These are phyloP conservation scores for Polietes domitor DNA, from an alignment of 2,888 invertebrate genomes.

Conservation along the genomic window DNA sequence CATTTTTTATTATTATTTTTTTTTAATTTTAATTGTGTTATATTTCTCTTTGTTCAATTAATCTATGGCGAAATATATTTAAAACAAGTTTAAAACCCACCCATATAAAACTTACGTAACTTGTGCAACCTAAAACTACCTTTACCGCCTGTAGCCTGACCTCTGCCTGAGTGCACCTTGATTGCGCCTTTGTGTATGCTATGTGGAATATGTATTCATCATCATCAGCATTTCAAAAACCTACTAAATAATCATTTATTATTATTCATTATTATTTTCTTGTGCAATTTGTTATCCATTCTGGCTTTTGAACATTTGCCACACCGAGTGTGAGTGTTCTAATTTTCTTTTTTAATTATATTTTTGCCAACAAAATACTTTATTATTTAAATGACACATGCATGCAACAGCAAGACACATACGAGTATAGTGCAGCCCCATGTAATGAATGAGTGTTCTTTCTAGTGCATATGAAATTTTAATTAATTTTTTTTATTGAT, in stretches of 20 bases:
- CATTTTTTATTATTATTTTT: too few relatives aligned
- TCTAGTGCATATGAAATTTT: conserved; percentile 45
- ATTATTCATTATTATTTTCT: conserved; percentile 25
- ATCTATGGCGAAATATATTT: too few relatives aligned
- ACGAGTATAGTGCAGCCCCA: conserved; percentile 40
- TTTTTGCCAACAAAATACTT: conserved; percentile 58
- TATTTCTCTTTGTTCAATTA: too few relatives aligned
- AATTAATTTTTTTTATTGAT: conserved; percentile 55
- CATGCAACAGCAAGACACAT: conserved; percentile 55
- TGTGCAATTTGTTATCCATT: conserved; percentile 30
- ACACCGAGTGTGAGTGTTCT: conserved; percentile 28
- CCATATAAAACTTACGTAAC: too few relatives aligned
- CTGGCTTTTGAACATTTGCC: conserved; percentile 13
- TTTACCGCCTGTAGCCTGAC: conserved; percentile 1
- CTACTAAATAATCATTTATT: conserved; percentile 61
- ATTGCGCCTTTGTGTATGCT: conserved; percentile 56
- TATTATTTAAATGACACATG: conserved; percentile 65
- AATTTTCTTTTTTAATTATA: conserved; percentile 60
- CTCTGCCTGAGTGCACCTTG: neutral
- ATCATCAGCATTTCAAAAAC: conserved; percentile 3
- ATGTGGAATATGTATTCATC: conserved; percentile 13
- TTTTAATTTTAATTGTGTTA: too few relatives aligned
- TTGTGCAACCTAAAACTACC: too few relatives aligned
- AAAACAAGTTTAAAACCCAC: too few relatives aligned
- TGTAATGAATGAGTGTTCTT: conserved; percentile 17